These are phyloP conservation scores for Tenrec ecaudatus DNA, from an alignment of 2,113 vertebrate species.

Conservation along the genomic window DNA sequence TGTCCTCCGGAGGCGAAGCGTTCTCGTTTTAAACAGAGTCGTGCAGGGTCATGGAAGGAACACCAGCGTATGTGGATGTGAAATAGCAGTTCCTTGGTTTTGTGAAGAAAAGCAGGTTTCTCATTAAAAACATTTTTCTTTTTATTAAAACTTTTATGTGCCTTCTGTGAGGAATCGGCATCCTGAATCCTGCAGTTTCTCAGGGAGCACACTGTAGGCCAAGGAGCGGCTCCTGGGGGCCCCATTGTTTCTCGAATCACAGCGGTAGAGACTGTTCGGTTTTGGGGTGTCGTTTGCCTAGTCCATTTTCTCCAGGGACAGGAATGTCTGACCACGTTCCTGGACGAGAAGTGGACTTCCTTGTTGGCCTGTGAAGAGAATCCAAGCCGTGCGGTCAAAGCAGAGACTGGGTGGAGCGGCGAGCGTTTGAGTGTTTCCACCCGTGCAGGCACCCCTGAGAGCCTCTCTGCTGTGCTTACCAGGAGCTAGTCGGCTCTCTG, in stretches of 20 bases:
- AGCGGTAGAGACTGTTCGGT: background rate
- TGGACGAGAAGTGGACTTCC: constrained; percentile 38
- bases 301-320: constrained; percentile 57
- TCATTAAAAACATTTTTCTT: too few species aligned
- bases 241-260: constrained; percentile 53
- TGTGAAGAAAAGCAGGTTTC: constrained; percentile 64
- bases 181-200: constrained; percentile 44
- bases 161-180: background rate
- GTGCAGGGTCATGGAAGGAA: constrained; percentile 70
- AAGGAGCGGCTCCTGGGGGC: constrained; percentile 28
- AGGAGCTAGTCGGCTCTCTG: constrained; percentile 37
- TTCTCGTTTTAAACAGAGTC: constrained; percentile 74
- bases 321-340: constrained; percentile 53
- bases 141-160: constrained; percentile 68
- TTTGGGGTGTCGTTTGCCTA: constrained; percentile 34
- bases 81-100: constrained; percentile 73
- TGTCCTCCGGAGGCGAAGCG: constrained; percentile 66
- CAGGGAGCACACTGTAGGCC: constrained; percentile 18
- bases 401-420: constrained; percentile 6
- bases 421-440: constrained; percentile 45
- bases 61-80: constrained; percentile 75
- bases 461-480: constrained; percentile 5
- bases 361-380: constrained; percentile 55
- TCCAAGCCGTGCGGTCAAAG: constrained; percentile 3
- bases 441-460: constrained; percentile 32